Conservation (phyloP, 1,140 invertebrate species). For the Drosophila subobscura region DNA sequence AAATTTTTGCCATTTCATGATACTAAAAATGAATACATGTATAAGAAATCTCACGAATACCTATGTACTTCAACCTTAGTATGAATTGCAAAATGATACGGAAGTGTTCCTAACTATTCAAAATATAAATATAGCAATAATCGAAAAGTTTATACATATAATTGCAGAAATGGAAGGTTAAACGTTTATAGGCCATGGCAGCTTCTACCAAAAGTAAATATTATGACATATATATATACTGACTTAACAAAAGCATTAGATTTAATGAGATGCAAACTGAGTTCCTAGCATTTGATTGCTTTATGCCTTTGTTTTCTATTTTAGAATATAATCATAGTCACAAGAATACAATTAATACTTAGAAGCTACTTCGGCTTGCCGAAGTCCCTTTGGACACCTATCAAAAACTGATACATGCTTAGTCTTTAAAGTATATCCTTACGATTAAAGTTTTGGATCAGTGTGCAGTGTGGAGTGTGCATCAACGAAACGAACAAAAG, state of each 20-base stretch:
- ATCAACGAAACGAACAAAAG: conserved; percentile 9
- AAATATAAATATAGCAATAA: conserved; percentile 66
- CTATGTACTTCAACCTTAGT: conserved; percentile 37
- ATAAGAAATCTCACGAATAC: conserved; percentile 33
- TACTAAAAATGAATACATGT: conserved; percentile 41
- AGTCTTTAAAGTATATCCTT: conserved; percentile 2
- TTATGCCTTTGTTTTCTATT: conserved; percentile 80
- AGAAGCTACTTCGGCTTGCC: conserved; percentile 38
- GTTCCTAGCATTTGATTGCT: conserved; percentile 82
- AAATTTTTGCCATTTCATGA: conserved; percentile 56
- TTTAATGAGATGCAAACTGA: conserved; percentile 72
- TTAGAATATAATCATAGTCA: conserved; percentile 39
- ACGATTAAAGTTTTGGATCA: conserved; percentile 12
- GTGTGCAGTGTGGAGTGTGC: no score
- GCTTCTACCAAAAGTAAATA: conserved; percentile 28
- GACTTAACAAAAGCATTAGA: conserved; percentile 28
- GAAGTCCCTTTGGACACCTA: conserved; percentile 15
- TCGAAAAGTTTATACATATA: conserved; percentile 37
- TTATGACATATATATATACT: conserved; percentile 21
- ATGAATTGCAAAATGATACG: conserved; percentile 61
- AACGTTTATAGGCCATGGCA: conserved; percentile 12
- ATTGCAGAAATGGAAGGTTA: conserved; percentile 23
- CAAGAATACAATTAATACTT: conserved; percentile 25
- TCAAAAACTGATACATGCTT: background rate
- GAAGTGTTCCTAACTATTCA: conserved; percentile 76